Percentiles rank a stretch among this genome's conserved stretches.
Evolutionary conservation across 2,888 invertebrate genomes (phyloP).

Genomic region (Steinernema carpocapsae): DNA sequence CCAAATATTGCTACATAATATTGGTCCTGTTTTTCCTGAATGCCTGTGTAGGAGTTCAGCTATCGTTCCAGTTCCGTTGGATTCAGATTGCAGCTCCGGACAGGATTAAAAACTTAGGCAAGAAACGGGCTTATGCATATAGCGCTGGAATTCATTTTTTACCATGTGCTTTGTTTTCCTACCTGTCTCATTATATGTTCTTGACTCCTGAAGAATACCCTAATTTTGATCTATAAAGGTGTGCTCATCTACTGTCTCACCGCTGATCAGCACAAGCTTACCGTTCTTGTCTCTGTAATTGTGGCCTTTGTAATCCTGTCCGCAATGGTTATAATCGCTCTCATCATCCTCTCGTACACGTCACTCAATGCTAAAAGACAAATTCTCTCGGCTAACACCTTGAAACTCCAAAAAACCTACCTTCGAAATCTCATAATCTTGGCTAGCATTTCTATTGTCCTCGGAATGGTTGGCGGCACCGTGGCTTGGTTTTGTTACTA

Average conservation of each 20-base stretch:
- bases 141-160: not conserved
- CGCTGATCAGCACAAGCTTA: not conserved
- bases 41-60: constrained; percentile 7
- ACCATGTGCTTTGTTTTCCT: not conserved
- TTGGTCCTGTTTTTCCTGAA: not conserved
- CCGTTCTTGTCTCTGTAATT: not conserved
- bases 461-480: not conserved
- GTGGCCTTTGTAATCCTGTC: not conserved
- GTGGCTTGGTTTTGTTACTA: not conserved
- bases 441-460: not conserved
- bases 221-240: not conserved
- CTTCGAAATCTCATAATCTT: not conserved
- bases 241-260: not conserved
- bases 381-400: not conserved
- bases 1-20: not conserved
- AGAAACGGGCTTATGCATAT: not conserved
- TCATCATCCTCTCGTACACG: not conserved
- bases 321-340: not conserved
- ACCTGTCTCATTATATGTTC: not conserved
- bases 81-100: constrained; percentile 1
- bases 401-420: not conserved
- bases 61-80: constrained; percentile 22
- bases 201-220: not conserved
- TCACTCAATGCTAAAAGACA: too few species aligned
- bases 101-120: not conserved